phyloP scores from a whole-genome alignment of 2,888 invertebrate species.

The Meandrusa payeni region DNA sequence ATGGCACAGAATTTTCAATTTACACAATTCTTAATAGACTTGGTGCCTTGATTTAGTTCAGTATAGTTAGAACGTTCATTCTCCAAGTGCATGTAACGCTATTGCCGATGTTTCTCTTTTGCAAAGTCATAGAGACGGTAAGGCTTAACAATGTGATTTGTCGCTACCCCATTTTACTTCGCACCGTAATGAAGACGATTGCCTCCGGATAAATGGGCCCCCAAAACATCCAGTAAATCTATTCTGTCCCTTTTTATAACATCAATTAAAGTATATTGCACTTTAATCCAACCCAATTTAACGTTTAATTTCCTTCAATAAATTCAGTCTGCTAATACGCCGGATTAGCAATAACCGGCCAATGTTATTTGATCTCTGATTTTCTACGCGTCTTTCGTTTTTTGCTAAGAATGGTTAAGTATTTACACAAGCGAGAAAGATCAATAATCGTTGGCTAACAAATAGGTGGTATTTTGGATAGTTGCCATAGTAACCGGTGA shows the following conservation, averaged over 20 bases:
- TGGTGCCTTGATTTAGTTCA: no score
- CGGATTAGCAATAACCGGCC: conserved; percentile 31
- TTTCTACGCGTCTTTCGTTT: conserved; percentile 31
- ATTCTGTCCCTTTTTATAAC: conserved; percentile 21
- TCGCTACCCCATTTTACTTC: conserved; percentile 10
- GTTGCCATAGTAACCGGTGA: conserved; percentile 68
- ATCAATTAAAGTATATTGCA: conserved; percentile 56
- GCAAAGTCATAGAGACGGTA: neutral
- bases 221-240: conserved; percentile 19
- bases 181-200: conserved; percentile 21
- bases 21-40: no score
- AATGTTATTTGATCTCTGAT: conserved; percentile 44
- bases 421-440: conserved; percentile 31
- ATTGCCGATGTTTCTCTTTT: no score
- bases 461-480: conserved; percentile 59
- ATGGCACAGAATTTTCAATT: no score
- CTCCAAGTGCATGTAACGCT: no score
- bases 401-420: conserved; percentile 27
- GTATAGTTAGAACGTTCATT: no score
- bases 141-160: conserved; percentile 14
- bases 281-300: conserved; percentile 52
- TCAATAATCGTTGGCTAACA: conserved; percentile 49
- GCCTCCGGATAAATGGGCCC: conserved; percentile 14
- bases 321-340: conserved; percentile 36
- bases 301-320: conserved; percentile 57